Conservation (phyloP, 2,797 vertebrate species). For the Poecilia picta region DNA sequence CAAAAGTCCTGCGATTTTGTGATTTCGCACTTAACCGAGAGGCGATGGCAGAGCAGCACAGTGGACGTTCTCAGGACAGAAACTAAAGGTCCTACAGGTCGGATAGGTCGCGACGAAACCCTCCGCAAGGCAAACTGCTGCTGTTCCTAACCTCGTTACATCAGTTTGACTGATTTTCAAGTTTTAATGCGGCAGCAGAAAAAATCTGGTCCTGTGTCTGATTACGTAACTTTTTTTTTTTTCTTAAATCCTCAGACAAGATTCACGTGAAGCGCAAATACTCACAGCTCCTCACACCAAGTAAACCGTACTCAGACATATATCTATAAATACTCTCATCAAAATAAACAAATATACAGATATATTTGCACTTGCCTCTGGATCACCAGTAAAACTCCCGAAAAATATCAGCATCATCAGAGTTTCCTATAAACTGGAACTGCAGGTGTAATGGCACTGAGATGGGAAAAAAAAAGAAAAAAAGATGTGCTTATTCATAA, state of each 20-base stretch:
- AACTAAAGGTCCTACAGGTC: conserved; percentile 52
- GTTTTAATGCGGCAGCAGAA: conserved; percentile 47
- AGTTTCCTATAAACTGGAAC: conserved; percentile 31
- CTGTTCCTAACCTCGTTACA: conserved; percentile 38
- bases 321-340: conserved; percentile 74
- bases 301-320: conserved; percentile 74
- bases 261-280: conserved; percentile 48
- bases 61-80: conserved; percentile 53
- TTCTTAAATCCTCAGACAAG: conserved; percentile 23
- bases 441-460: conserved; percentile 21
- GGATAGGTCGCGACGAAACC: conserved; percentile 49
- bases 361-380: conserved; percentile 55
- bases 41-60: conserved; percentile 62
- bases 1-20: conserved; percentile 58
- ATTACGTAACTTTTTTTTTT: conserved; percentile 11
- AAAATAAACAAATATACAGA: conserved; percentile 69
- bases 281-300: conserved; percentile 50
- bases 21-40: conserved; percentile 49
- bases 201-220: conserved; percentile 60
- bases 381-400: conserved; percentile 39
- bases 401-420: conserved; percentile 53
- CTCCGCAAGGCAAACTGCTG: conserved; percentile 57
- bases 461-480: background rate
- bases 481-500: conserved; percentile 32
- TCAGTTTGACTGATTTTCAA: conserved; percentile 52